Evolutionary conservation across 1,140 invertebrate genomes (phyloP), one percentile per base, ranked within the genome.

Genomic region (Habropoda laboriosa): DNA sequence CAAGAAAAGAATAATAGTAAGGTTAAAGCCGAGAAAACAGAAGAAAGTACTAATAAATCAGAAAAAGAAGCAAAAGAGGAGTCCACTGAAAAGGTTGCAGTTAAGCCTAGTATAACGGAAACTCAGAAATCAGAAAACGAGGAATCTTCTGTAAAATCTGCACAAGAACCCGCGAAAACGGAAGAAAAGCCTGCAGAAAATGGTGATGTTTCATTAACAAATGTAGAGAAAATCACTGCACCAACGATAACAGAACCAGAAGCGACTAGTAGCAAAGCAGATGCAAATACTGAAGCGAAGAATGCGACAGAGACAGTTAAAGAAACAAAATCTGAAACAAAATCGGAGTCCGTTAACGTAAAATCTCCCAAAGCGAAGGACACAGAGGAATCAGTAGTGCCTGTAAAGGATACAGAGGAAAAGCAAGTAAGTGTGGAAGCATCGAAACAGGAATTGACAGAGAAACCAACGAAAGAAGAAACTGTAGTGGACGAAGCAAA

Each of bases 401-500:
- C 71, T 4, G 32, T 27, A 58, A 32, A 35, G 21, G 74, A 86
- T 8, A 42, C 49, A 12, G 85, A 86, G 13, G 78, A 86, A 47
- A 30, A 68, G 13, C 68, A 81, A 49, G 70, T 27, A 12, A 76
- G 24, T 30, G 40, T 12, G 13, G 85, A 87, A 49, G 16, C 58
- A 47, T 35, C 85, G 18, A 78, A 86, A 60, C 61, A 81, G n/a
- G 86, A 83, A 57, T 70, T 53, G 30, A 63, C 55, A 68, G 61
- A 82, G 35, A 86, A 79, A 32, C n/a, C 79, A 47, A 67, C 60
- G 78, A 87, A 87, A 82, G 79, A 87, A 85, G 86, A 85, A 30
- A 58, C 58, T 40, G 66, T 81, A 40, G 53, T 47, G 42, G 77
- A 79, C 21, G 81, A 81, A 45, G 57, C 42, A 35, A 86, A 82